Evolutionary conservation across 2,113 vertebrate genomes (phyloP).

Genomic region (Calcarius ornatus): DNA sequence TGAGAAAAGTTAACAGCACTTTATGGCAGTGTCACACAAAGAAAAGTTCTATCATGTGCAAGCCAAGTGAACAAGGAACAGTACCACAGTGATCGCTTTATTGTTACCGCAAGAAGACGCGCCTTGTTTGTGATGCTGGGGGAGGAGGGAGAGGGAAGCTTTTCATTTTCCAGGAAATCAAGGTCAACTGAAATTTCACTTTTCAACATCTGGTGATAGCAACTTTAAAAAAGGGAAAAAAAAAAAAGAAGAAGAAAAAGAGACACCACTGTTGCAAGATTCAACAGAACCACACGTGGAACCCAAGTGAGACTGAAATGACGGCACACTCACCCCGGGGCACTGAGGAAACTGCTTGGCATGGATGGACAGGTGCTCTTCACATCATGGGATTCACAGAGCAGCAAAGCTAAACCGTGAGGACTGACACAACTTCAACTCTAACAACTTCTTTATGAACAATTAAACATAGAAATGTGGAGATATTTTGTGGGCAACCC

Average conservation of each 20-base stretch:
- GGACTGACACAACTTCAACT: not conserved
- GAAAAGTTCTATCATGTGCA: not conserved
- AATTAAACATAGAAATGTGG: not conserved
- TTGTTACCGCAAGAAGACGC: slow-evolving; percentile 13
- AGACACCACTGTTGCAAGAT: not conserved
- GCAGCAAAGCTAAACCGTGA: not conserved
- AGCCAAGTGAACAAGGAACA: not conserved
- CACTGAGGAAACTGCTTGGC: not conserved
- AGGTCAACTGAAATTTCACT: slow-evolving; percentile 7
- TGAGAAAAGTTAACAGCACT: slow-evolving; percentile 28
- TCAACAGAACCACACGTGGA: not conserved
- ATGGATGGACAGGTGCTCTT: not conserved
- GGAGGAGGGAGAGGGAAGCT: slow-evolving; percentile 10
- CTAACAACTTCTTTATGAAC: not conserved
- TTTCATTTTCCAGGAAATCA: slow-evolving; percentile 1
- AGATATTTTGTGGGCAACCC: not conserved
- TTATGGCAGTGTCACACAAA: slow-evolving; percentile 29
- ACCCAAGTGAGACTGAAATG: not conserved
- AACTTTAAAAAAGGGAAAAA: not conserved
- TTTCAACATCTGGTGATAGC: not conserved
- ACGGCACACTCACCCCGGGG: not conserved
- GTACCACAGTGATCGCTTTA: not conserved
- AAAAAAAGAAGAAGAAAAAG: not conserved
- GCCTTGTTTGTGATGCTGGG: not conserved
- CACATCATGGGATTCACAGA: not conserved